These are phyloP conservation scores for Gallirallus australis DNA, from an alignment of 2,797 vertebrate genomes.

Conservation along the genomic window DNA sequence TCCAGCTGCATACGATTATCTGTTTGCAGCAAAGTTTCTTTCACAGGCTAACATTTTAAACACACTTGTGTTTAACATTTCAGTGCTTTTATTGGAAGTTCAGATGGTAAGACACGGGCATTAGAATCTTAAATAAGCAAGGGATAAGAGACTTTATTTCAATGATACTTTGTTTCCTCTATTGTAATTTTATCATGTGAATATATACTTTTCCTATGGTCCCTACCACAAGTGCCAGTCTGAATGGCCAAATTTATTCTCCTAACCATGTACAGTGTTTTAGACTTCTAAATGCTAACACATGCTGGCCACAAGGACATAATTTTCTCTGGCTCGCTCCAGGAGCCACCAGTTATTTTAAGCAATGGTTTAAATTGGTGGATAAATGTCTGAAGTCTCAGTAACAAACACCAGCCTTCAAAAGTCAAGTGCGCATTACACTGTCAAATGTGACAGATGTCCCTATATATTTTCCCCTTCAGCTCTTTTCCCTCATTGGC, in stretches of 20 bases:
- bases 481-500: neutral
- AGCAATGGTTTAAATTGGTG: slow-evolving; percentile 11
- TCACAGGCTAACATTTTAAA: neutral
- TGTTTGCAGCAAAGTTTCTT: neutral
- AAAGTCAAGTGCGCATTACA: neutral
- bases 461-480: neutral
- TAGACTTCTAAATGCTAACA: neutral
- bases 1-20: neutral
- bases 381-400: neutral
- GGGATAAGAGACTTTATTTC: neutral
- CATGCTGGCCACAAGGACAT: neutral
- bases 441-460: slow-evolving; percentile 9
- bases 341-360: neutral
- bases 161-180: neutral
- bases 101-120: neutral
- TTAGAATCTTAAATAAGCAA: neutral
- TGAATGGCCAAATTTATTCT: neutral
- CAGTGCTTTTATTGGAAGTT: neutral
- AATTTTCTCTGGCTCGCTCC: neutral
- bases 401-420: neutral
- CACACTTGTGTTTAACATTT: neutral
- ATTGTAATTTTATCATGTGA: neutral
- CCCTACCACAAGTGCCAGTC: neutral
- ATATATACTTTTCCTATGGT: neutral
- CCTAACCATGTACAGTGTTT: neutral